These are phyloP conservation scores for Potamarius usumacintae DNA, from an alignment of 2,113 vertebrate genomes.

Conservation along the genomic window DNA sequence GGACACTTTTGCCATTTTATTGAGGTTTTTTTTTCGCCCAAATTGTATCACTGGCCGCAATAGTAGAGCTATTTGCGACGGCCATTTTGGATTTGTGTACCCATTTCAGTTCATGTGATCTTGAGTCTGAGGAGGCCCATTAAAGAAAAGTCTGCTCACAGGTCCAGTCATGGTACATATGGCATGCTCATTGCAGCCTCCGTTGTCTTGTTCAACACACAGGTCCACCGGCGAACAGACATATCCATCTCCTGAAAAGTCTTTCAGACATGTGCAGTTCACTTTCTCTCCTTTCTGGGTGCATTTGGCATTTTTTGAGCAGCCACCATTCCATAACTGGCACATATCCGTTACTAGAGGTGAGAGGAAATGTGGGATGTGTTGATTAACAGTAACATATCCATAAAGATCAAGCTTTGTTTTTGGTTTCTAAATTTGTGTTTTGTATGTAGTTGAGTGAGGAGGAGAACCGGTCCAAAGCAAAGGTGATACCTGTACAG, in stretches of 20 bases:
- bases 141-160: conserved; percentile 70
- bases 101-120: too few relatives aligned
- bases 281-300: conserved; percentile 76
- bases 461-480: background rate
- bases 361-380: background rate
- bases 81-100: too few relatives aligned
- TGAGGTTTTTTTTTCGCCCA: too few relatives aligned
- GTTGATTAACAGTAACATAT: background rate
- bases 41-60: too few relatives aligned
- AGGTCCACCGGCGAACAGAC: conserved; percentile 79
- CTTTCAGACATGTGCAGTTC: conserved; percentile 81
- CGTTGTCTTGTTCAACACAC: conserved; percentile 78
- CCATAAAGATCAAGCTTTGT: too few relatives aligned
- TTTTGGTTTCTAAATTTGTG: background rate
- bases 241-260: conserved; percentile 83
- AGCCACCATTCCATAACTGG: conserved; percentile 84
- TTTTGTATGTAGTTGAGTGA: background rate
- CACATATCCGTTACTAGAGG: conserved; percentile 81
- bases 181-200: conserved; percentile 89
- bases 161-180: conserved; percentile 82
- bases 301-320: conserved; percentile 78
- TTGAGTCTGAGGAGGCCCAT: background rate
- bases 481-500: conserved; percentile 78
- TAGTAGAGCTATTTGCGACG: too few relatives aligned
- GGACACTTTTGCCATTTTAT: too few relatives aligned